phyloP scores from a whole-genome alignment of 2,888 invertebrate genomes.

The Dendrolimus pini region DNA sequence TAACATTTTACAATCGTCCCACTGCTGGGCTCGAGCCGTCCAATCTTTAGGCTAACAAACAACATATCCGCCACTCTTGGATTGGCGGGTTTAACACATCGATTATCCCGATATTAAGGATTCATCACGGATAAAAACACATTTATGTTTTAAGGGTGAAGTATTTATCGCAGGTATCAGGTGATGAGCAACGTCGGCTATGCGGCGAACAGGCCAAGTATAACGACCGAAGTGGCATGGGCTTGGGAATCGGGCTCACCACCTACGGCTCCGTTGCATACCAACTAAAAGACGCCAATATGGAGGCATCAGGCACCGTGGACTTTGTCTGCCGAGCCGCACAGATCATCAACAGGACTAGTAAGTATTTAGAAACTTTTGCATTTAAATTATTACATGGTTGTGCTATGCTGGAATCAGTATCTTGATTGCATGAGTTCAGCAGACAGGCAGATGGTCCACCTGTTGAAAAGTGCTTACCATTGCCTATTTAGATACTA shows the following conservation, averaged over 20 bases:
- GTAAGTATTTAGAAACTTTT: conserved; percentile 48
- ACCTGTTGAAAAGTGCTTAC: background rate
- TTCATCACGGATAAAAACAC: no score
- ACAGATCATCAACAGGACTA: conserved; percentile 84
- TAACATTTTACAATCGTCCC: no score
- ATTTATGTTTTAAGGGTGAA: no score
- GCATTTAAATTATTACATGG: background rate
- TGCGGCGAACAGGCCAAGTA: conserved; percentile 80
- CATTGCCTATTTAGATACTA: background rate
- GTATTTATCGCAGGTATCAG: conserved; percentile 75
- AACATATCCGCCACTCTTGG: no score
- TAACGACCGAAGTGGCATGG: conserved; percentile 64
- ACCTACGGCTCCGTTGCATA: conserved; percentile 87
- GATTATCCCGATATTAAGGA: no score
- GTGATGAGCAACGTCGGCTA: conserved; percentile 82
- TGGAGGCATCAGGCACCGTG: conserved; percentile 84
- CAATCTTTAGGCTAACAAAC: no score
- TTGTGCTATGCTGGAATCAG: background rate
- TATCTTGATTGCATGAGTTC: no score
- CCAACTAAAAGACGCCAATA: conserved; percentile 86
- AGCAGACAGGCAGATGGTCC: no score
- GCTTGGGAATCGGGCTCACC: conserved; percentile 69
- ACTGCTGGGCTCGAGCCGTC: no score
- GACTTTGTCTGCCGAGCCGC: conserved; percentile 85
- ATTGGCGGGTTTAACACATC: no score